Conservation (phyloP, 2,797 vertebrate species). For the Numenius phaeopus region DNA sequence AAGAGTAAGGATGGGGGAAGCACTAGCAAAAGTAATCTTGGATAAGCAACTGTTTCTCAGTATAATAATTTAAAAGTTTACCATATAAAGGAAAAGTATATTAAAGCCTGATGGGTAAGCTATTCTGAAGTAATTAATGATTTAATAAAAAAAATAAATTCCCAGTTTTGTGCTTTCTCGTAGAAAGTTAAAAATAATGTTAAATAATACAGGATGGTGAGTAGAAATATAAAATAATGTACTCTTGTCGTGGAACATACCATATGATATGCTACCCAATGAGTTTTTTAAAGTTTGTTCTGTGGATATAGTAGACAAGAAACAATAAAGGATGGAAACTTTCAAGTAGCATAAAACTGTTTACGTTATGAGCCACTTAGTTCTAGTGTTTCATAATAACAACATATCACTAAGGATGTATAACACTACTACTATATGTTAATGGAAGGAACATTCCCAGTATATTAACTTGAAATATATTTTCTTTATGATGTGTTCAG, state of each 20-base stretch:
- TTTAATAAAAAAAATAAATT: neutral
- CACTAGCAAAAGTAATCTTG: neutral
- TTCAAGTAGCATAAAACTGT: neutral
- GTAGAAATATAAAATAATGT: neutral
- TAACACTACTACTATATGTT: neutral
- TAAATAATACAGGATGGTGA: slow-evolving; percentile 4
- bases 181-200: slow-evolving; percentile 31
- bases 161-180: neutral
- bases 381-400: neutral
- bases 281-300: neutral
- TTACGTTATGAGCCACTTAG: neutral
- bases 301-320: neutral
- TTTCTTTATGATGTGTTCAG: neutral
- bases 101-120: neutral
- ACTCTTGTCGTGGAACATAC: neutral
- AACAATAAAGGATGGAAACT: neutral
- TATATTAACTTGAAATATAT: neutral
- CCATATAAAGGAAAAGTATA: neutral
- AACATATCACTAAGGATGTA: too few relatives aligned
- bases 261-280: neutral
- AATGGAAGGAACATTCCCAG: neutral
- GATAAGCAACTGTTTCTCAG: neutral
- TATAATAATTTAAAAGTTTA: neutral
- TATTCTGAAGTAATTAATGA: neutral
- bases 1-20: neutral